phyloP scores from a whole-genome alignment of 2,113 vertebrate genomes.

The Parotia lawesii region DNA sequence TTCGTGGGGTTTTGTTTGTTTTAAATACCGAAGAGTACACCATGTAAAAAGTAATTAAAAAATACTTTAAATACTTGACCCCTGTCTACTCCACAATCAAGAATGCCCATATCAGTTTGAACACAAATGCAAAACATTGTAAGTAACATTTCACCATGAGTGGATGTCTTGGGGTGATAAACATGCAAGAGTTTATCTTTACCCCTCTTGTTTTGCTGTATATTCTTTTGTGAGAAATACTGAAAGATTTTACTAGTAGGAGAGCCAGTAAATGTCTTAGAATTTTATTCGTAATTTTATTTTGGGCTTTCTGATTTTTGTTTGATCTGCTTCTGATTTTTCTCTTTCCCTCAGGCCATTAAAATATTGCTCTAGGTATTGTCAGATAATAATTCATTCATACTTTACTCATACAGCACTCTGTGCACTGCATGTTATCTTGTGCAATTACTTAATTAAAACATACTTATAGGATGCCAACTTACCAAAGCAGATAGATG shows the following conservation, averaged over 20 bases:
- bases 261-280: not conserved
- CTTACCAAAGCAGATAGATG: slow-evolving; percentile 10
- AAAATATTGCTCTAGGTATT: not conserved
- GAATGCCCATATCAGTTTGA: accelerated
- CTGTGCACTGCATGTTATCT: not conserved
- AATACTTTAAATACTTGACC: not conserved
- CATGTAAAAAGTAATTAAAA: not conserved
- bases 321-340: not conserved
- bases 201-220: not conserved
- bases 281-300: not conserved
- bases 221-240: not conserved
- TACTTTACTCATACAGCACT: not conserved
- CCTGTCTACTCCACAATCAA: not conserved
- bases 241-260: not conserved
- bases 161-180: too few relatives aligned
- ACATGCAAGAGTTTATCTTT: accelerated
- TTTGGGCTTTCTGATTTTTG: not conserved
- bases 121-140: not conserved
- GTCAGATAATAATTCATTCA: not conserved
- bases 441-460: slow-evolving; percentile 60
- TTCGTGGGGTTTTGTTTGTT: not conserved
- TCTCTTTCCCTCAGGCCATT: not conserved
- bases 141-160: accelerated
- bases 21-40: not conserved
- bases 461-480: not conserved